phyloP scores from a whole-genome alignment of 2,888 invertebrate species.

The Amphiduros pacificus region DNA sequence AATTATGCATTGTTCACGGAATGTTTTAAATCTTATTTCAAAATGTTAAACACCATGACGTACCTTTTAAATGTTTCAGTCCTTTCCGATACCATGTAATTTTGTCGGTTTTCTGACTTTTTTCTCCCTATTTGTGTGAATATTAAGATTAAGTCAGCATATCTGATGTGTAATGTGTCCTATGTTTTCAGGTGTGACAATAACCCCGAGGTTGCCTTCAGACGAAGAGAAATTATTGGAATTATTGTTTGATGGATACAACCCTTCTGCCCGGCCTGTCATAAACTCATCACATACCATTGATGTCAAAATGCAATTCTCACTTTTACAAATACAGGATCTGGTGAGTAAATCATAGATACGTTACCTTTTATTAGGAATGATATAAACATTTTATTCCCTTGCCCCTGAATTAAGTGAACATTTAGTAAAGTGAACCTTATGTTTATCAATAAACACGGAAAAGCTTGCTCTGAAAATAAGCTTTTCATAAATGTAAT shows the following conservation, averaged over 20 bases:
- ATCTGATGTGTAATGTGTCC: too few species aligned
- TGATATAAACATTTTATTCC: too few species aligned
- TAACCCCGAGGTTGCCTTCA: slow-evolving; percentile 18
- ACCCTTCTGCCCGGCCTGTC: slow-evolving; percentile 31
- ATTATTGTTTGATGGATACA: slow-evolving; percentile 30
- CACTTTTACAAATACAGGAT: slow-evolving; percentile 31
- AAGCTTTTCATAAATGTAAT: not conserved
- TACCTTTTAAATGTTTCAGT: too few species aligned
- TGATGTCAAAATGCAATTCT: slow-evolving; percentile 29
- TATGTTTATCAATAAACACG: not conserved
- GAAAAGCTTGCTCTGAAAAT: not conserved
- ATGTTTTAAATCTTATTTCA: too few species aligned
- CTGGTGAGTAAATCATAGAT: slow-evolving; percentile 17
- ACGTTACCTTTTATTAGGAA: not conserved
- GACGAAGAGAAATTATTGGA: slow-evolving; percentile 30
- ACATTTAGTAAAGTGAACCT: too few species aligned
- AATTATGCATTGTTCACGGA: too few species aligned
- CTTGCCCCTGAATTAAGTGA: too few species aligned
- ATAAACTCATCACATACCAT: slow-evolving; percentile 31
- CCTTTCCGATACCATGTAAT: too few species aligned
- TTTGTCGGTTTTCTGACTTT: too few species aligned
- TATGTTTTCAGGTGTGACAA: slow-evolving; percentile 6
- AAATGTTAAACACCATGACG: too few species aligned
- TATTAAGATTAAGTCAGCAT: too few species aligned
- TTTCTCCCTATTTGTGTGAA: too few species aligned